phyloP scores from a whole-genome alignment of 2,888 invertebrate genomes.

The Tipula lateralis region DNA sequence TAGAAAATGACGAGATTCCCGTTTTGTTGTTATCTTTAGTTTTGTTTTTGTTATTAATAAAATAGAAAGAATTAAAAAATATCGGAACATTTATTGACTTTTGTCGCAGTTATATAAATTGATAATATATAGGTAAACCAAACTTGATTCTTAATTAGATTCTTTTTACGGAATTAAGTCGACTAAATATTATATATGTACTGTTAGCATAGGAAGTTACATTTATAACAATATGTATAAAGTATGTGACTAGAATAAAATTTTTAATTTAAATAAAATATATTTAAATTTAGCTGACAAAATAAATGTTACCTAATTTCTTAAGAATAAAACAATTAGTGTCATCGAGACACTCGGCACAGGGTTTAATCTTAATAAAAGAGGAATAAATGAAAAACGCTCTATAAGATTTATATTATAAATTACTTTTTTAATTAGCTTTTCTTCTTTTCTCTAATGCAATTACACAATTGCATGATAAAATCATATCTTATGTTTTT shows the following conservation, averaged over 20 bases:
- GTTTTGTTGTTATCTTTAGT: neutral
- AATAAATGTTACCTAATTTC: neutral
- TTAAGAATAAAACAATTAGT: neutral
- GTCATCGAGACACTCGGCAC: neutral
- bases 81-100: neutral
- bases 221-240: neutral
- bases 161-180: neutral
- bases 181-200: neutral
- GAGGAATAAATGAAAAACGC: neutral
- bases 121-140: neutral
- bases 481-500: neutral
- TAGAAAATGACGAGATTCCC: neutral
- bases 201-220: neutral
- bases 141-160: constrained; percentile 5
- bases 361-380: neutral
- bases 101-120: neutral
- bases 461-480: neutral
- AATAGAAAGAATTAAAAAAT: neutral
- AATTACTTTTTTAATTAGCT: neutral
- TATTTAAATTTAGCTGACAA: neutral
- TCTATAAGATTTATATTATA: neutral
- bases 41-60: neutral
- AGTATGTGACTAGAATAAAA: neutral
- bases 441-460: neutral
- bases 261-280: neutral